Evolutionary conservation across 2,888 invertebrate genomes (phyloP).

Genomic region (Labia minor): DNA sequence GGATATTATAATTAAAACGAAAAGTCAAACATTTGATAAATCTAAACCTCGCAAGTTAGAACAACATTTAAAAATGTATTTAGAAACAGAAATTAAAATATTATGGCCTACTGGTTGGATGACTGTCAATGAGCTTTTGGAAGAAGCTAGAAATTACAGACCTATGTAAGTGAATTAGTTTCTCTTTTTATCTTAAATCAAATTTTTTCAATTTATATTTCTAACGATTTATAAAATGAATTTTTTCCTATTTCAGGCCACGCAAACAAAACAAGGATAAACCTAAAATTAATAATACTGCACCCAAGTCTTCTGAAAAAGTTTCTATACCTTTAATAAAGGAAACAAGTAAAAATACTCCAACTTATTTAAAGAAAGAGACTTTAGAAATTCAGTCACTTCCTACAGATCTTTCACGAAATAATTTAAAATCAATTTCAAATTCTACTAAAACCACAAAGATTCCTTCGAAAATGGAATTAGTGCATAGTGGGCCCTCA

Average conservation of each 20-base stretch:
- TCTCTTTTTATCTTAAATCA: conserved; percentile 14
- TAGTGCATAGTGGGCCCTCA: too few species aligned
- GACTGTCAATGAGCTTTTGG: conserved; percentile 43
- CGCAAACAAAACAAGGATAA: not conserved
- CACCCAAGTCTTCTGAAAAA: too few species aligned
- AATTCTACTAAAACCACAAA: too few species aligned
- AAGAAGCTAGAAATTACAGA: too few species aligned
- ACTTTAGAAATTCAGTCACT: not conserved
- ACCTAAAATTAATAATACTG: too few species aligned
- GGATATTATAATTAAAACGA: conserved; percentile 36
- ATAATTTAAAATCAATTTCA: too few species aligned
- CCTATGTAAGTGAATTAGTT: conserved; percentile 30
- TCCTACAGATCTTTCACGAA: not conserved
- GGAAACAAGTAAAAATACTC: too few species aligned
- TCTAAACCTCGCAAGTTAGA: conserved; percentile 40
- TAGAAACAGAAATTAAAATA: conserved; percentile 49
- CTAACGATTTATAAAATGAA: not conserved
- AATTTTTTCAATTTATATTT: not conserved
- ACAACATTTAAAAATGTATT: conserved; percentile 42
- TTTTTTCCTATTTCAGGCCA: not conserved
- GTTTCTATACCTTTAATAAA: too few species aligned
- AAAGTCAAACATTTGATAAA: conserved; percentile 40
- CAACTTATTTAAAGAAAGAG: too few species aligned
- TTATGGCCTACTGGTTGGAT: conserved; percentile 61
- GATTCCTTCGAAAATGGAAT: too few species aligned